These are phyloP conservation scores for Lordiphosa andalusiaca DNA, from an alignment of 2,888 invertebrate species.

Conservation along the genomic window DNA sequence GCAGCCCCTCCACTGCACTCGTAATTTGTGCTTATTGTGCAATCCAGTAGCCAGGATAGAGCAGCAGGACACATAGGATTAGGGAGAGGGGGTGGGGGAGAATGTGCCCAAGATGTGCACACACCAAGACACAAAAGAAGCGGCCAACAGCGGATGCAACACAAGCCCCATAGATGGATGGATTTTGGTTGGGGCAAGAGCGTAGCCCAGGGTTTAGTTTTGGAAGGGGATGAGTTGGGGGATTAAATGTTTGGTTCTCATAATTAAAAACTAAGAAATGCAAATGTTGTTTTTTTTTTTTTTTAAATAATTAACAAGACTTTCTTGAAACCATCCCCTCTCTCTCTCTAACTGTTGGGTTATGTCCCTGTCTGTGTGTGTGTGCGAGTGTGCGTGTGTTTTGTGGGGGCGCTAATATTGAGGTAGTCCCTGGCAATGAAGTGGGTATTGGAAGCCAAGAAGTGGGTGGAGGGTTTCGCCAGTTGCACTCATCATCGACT, in stretches of 20 bases:
- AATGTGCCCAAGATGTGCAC: slow-evolving; percentile 34
- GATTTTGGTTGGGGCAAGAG: too few relatives aligned
- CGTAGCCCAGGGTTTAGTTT: too few relatives aligned
- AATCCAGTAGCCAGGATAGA: slow-evolving; percentile 29
- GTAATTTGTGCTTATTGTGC: slow-evolving; percentile 72
- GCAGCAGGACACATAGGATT: slow-evolving; percentile 6
- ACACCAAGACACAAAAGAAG: slow-evolving; percentile 59
- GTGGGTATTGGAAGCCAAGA: background rate
- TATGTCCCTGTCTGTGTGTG: slow-evolving; percentile 4
- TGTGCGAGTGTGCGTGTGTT: slow-evolving; percentile 2
- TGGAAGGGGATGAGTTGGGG: too few relatives aligned
- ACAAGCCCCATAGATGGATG: too few relatives aligned
- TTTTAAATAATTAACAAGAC: too few relatives aligned
- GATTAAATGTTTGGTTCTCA: too few relatives aligned
- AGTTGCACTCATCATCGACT: slow-evolving; percentile 65
- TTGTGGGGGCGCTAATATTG: slow-evolving; percentile 30
- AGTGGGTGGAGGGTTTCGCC: slow-evolving; percentile 34
- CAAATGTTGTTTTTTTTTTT: too few relatives aligned
- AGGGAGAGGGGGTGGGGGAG: slow-evolving; percentile 4
- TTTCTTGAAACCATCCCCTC: background rate
- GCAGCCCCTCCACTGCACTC: slow-evolving; percentile 30
- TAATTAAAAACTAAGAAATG: too few relatives aligned
- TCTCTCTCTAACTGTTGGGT: background rate
- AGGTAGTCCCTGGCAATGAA: slow-evolving; percentile 32
- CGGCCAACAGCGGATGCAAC: slow-evolving; percentile 29